Evolutionary conservation across 2,888 invertebrate genomes (phyloP).

Genomic region (Rhingia rostrata): DNA sequence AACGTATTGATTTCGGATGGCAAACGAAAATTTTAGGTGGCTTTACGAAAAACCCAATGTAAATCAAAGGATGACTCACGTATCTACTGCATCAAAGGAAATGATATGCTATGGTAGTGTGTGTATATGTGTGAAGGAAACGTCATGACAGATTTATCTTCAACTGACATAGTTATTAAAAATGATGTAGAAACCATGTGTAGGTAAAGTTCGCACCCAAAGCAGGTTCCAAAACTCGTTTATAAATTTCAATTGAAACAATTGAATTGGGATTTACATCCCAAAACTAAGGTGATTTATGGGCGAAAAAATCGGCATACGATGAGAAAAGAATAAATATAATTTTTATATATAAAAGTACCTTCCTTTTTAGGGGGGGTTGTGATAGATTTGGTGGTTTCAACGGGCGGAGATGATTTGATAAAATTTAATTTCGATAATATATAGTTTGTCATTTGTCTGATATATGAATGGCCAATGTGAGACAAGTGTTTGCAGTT

Average conservation of each 20-base stretch:
- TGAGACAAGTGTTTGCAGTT: no score
- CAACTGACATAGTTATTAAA: not conserved
- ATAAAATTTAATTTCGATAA: no score
- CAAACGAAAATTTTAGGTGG: constrained; percentile 17
- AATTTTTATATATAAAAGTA: constrained; percentile 5
- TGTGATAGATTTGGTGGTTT: no score
- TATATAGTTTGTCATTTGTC: no score
- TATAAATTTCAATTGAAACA: constrained; percentile 59
- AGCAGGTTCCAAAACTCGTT: constrained; percentile 44
- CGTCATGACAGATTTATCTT: constrained; percentile 11
- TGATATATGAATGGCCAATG: no score
- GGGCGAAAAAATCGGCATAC: constrained; percentile 48
- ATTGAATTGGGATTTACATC: constrained; percentile 44
- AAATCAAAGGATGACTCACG: constrained; percentile 23
- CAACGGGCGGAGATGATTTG: no score
- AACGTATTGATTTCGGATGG: no score
- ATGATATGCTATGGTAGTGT: constrained; percentile 1
- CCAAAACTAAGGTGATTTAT: constrained; percentile 37
- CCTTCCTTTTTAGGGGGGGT: not conserved
- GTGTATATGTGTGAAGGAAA: not conserved
- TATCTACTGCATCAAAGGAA: constrained; percentile 20
- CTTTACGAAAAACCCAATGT: no score
- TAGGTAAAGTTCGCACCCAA: not conserved
- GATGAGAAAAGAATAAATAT: constrained; percentile 49
- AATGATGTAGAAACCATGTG: not conserved